Percentiles rank a stretch among this genome's conserved stretches.
These are phyloP conservation scores for Masticophis lateralis DNA, from an alignment of 2,797 vertebrate species.

Conservation along the genomic window DNA sequence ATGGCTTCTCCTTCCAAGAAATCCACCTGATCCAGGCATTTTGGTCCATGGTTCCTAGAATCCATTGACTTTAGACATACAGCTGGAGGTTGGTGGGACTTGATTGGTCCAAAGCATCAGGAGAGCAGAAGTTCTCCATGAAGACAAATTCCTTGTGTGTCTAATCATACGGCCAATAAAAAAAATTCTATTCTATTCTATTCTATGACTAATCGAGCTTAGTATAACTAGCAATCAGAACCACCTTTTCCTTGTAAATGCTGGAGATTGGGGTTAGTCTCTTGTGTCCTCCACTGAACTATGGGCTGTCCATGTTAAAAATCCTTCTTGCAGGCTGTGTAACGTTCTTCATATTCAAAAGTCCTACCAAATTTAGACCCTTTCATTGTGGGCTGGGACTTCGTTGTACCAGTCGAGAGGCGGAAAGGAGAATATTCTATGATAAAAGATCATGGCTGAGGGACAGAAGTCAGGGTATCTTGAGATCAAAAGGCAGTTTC, in stretches of 20 bases:
- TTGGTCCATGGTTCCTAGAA: not conserved
- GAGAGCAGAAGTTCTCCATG: not conserved
- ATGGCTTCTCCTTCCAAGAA: not conserved
- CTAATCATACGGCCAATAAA: no score
- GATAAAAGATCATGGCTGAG: not conserved
- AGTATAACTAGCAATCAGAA: not conserved
- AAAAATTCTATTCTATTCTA: no score
- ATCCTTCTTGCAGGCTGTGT: not conserved
- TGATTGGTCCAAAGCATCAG: not conserved
- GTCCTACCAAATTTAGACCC: not conserved
- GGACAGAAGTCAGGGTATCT: not conserved
- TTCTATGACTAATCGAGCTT: not conserved
- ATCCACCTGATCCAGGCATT: not conserved
- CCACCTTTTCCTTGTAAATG: not conserved
- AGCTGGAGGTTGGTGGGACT: not conserved
- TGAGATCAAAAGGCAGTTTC: not conserved
- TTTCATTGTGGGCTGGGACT: not conserved
- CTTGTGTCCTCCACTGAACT: not conserved
- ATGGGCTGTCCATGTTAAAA: not conserved
- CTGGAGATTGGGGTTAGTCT: not conserved
- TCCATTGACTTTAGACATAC: not conserved
- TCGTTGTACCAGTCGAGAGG: not conserved
- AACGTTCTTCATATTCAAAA: not conserved
- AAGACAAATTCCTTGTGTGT: no score
- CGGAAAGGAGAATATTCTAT: not conserved